phyloP scores from a whole-genome alignment of 2,797 vertebrate genomes.

The Hydrocynus forskahlii region DNA sequence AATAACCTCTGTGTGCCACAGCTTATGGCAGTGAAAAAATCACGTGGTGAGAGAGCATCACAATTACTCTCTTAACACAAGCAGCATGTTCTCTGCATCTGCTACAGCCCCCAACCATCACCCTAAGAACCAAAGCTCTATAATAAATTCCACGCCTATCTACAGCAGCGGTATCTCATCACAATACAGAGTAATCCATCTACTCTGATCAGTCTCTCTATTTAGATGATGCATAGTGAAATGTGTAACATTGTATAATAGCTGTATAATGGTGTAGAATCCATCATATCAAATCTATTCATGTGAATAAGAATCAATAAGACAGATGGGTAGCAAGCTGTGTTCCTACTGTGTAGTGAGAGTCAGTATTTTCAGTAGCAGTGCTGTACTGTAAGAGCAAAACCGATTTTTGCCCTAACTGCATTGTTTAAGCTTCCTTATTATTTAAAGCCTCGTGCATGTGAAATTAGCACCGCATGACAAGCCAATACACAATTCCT shows the following conservation, averaged over 20 bases:
- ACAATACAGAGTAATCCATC: neutral
- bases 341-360: neutral
- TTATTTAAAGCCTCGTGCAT: neutral
- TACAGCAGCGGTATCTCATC: neutral
- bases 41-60: neutral
- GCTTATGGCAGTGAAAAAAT: neutral
- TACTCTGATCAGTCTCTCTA: neutral
- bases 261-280: slow-evolving; percentile 21
- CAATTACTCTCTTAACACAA: neutral
- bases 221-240: neutral
- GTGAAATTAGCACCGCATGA: neutral
- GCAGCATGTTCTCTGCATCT: neutral
- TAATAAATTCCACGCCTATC: neutral
- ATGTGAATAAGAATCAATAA: neutral
- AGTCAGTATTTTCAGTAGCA: neutral
- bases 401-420: neutral
- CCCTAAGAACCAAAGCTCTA: neutral
- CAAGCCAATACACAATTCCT: neutral
- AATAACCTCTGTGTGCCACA: too few relatives aligned
- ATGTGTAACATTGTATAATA: slow-evolving; percentile 11
- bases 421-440: neutral
- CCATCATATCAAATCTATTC: slow-evolving; percentile 8
- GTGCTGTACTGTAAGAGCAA: neutral
- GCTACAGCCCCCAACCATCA: too few relatives aligned
- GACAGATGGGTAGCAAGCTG: too few relatives aligned